Conservation (phyloP, 2,113 vertebrate species). For the Tautogolabrus adspersus region DNA sequence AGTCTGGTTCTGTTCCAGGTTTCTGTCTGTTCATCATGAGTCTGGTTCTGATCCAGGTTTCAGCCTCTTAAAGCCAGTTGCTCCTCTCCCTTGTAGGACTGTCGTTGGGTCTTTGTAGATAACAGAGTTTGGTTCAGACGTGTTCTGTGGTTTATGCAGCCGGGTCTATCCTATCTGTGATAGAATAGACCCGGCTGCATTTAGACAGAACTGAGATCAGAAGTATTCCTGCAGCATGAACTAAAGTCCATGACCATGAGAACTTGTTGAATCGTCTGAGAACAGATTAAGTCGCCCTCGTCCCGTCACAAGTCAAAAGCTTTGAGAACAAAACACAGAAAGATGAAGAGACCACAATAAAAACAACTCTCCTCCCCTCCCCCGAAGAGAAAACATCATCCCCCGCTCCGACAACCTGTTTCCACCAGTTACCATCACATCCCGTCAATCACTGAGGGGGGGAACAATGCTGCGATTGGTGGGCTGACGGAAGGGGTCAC, state of each 20-base stretch:
- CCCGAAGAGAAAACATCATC: constrained; percentile 25
- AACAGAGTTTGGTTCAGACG: too few relatives aligned
- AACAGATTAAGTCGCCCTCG: constrained; percentile 34
- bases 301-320: constrained; percentile 56
- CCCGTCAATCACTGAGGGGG: constrained; percentile 49
- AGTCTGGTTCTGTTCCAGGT: too few relatives aligned
- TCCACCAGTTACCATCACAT: constrained; percentile 55
- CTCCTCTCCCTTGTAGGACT: too few relatives aligned
- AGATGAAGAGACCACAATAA: neutral
- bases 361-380: neutral
- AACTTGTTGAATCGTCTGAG: constrained; percentile 9
- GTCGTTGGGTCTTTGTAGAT: too few relatives aligned
- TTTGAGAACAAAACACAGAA: constrained; percentile 15
- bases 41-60: too few relatives aligned
- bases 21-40: too few relatives aligned
- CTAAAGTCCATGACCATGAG: constrained; percentile 21
- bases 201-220: too few relatives aligned
- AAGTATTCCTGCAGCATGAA: neutral
- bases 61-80: too few relatives aligned
- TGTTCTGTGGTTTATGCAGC: too few relatives aligned
- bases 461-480: constrained; percentile 53
- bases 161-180: too few relatives aligned
- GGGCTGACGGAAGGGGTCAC: constrained; percentile 51
- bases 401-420: constrained; percentile 52
- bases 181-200: too few relatives aligned